Conservation (phyloP, 2,888 invertebrate species). For the Hecatera dysodea region DNA sequence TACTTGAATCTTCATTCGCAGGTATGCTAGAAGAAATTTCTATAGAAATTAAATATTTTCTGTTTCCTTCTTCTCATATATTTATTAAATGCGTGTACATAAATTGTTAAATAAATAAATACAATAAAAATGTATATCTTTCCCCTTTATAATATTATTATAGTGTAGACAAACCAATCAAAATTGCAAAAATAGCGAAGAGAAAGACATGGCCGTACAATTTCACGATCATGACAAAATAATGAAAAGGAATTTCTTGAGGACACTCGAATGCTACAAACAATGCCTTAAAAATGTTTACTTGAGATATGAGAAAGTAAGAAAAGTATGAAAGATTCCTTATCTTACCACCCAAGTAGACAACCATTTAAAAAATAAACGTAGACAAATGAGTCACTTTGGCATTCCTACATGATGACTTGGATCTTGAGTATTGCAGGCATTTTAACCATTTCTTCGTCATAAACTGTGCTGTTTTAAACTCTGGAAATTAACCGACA, state of each 20-base stretch:
- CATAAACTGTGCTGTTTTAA: neutral
- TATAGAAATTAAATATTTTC: too few relatives aligned
- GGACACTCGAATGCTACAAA: neutral
- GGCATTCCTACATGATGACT: slow-evolving; percentile 46
- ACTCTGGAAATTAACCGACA: neutral
- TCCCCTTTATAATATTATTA: too few relatives aligned
- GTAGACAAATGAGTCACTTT: slow-evolving; percentile 51
- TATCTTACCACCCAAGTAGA: slow-evolving; percentile 56
- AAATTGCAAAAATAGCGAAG: neutral
- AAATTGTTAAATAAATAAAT: too few relatives aligned
- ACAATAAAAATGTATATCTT: too few relatives aligned
- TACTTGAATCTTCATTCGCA: too few relatives aligned
- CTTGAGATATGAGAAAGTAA: slow-evolving; percentile 16
- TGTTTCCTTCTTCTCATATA: too few relatives aligned
- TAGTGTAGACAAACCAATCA: too few relatives aligned
- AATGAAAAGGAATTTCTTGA: neutral
- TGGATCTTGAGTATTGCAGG: slow-evolving; percentile 12
- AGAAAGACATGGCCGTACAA: neutral
- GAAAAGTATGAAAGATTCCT: slow-evolving; percentile 18
- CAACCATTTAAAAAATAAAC: slow-evolving; percentile 35
- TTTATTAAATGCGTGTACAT: too few relatives aligned
- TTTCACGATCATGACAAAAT: neutral
- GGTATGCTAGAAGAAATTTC: too few relatives aligned
- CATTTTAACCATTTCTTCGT: slow-evolving; percentile 5
- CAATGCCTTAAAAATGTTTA: slow-evolving; percentile 1